Conservation (phyloP, 2,888 invertebrate species). For the Pyrrhosoma nymphula region DNA sequence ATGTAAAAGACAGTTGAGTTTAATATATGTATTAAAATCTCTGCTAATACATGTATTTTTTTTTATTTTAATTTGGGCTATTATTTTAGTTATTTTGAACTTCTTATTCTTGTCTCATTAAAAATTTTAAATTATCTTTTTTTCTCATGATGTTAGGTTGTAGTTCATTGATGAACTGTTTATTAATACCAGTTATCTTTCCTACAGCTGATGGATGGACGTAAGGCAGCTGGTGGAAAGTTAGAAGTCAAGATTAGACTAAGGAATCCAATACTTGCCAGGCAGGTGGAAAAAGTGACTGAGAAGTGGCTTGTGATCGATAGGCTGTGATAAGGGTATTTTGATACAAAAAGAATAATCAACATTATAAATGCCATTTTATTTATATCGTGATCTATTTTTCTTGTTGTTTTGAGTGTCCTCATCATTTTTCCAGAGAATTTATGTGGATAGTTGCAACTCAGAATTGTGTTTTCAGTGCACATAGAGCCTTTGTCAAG, state of each 20-base stretch:
- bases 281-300: conserved; percentile 91
- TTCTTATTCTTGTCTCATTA: too few relatives aligned
- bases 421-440: neutral
- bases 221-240: conserved; percentile 93
- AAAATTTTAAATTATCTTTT: neutral
- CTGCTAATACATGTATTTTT: too few relatives aligned
- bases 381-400: neutral
- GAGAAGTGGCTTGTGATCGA: conserved; percentile 96
- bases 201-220: conserved; percentile 91
- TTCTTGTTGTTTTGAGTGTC: neutral
- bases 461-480: neutral
- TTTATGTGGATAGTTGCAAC: neutral
- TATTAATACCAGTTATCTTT: neutral
- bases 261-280: conserved; percentile 92
- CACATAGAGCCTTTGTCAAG: neutral
- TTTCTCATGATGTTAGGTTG: neutral
- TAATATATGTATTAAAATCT: too few relatives aligned
- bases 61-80: too few relatives aligned
- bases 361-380: neutral
- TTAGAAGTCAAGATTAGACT: conserved; percentile 93
- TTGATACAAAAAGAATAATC: neutral
- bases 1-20: too few relatives aligned
- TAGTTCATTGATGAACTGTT: too few relatives aligned
- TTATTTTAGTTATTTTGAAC: too few relatives aligned
- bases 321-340: conserved; percentile 26